Evolutionary conservation across 2,113 vertebrate species (phyloP).

Genomic region (Phasianus colchicus): DNA sequence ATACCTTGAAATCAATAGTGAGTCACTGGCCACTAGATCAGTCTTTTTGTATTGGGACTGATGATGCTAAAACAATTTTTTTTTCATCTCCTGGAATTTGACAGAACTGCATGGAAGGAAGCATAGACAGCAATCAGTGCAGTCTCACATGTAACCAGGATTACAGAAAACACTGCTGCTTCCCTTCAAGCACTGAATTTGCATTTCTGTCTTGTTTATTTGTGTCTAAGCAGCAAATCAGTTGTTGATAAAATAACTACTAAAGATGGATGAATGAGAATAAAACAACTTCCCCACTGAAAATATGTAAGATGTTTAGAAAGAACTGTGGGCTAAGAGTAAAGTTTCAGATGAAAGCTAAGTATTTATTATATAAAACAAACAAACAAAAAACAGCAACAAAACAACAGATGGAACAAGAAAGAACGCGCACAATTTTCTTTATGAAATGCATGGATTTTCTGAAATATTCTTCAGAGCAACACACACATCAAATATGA

Average conservation of each 20-base stretch:
- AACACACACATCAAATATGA: neutral
- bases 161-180: neutral
- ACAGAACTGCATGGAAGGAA: neutral
- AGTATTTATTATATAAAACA: conserved; percentile 2
- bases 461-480: neutral
- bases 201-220: neutral
- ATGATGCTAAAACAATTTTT: neutral
- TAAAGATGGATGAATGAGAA: neutral
- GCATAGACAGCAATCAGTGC: neutral
- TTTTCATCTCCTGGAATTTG: neutral
- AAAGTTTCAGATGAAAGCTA: conserved; percentile 1
- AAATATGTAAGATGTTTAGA: neutral
- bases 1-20: neutral
- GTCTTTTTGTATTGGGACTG: neutral
- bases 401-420: conserved; percentile 29
- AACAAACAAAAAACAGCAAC: neutral
- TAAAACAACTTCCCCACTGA: neutral
- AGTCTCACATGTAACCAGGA: neutral
- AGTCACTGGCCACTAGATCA: neutral
- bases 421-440: neutral
- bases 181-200: neutral
- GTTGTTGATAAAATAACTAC: neutral
- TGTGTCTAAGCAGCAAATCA: neutral
- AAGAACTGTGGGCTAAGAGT: conserved; percentile 11
- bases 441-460: neutral